Evolutionary conservation across 1,140 invertebrate genomes (phyloP), one percentile per base, ranked within the genome.

Genomic region (Leguminivora glycinivorella): DNA sequence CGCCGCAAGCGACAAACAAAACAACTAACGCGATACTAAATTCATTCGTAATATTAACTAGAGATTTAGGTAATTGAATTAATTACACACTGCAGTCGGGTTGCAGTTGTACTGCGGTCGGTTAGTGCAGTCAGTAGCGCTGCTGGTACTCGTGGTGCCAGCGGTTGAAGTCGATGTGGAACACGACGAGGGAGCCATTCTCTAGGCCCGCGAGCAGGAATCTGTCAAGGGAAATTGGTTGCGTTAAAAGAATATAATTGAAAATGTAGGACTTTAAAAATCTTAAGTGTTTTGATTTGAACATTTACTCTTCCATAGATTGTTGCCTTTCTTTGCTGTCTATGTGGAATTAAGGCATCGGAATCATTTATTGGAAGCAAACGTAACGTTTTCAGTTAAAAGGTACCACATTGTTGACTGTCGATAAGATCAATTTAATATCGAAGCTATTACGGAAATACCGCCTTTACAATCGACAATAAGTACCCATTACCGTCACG

Each of bases 121-220:
- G n/a, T 52, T 52, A 52, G 1, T 66, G 75, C 70, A 56, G 79
- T 95, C 94, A 97, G 93, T 97, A 97, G 78, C 96, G 95, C 90
- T 98, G 97, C 87, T 98, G 97, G 91, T 98, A 99, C 92, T 99
- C 98, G 87, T 99, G 98, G 92, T 99, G 98, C 98, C 98, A 99
- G 84, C 98, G 95, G 92, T 99, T 99, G 93, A 99, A 99, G 92
- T 99, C 98, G 85, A 99, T 99, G 93, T 99, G 98, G 92, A 99
- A 99, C 76, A 99, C 98, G 52, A 99, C 97, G 70, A 99, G 96
- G 19, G 98, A 98, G 40, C 99, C 99, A 76, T 98, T 98, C 19
- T 98, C 97, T 26, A 99, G 92, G 73, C 99, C 99, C 76, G 98
- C 98, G 76, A 99, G 92, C 63, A 99, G 93, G 93, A 99, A 99